phyloP scores from a whole-genome alignment of 92 coral and sea anemone genomes.

The Desmophyllum pertusum region DNA sequence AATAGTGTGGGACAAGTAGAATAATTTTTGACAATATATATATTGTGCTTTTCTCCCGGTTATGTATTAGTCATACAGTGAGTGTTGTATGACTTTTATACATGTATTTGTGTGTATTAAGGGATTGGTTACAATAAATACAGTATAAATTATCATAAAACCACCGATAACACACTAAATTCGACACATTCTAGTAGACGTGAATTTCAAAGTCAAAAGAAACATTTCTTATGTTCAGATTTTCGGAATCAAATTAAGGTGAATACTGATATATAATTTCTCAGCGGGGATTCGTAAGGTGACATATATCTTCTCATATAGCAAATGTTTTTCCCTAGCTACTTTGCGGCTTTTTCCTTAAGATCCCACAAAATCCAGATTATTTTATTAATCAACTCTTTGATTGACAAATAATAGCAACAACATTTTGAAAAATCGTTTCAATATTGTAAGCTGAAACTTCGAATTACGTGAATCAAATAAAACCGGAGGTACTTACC shows the following conservation, averaged over 20 bases:
- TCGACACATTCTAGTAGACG: neutral
- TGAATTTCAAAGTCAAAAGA: neutral
- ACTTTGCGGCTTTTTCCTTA: neutral
- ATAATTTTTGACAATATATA: no score
- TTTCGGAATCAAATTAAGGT: neutral
- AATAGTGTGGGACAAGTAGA: no score
- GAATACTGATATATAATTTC: neutral
- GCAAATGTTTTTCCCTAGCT: neutral
- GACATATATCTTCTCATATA: neutral
- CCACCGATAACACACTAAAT: neutral
- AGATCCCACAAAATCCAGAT: constrained; percentile 8
- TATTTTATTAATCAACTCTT: neutral
- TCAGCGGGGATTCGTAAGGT: neutral
- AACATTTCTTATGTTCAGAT: neutral
- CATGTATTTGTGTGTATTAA: no score
- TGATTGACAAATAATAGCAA: neutral
- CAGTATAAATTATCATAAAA: neutral
- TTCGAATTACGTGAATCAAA: neutral
- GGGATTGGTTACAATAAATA: neutral
- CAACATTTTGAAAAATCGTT: neutral
- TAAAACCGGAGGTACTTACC: neutral
- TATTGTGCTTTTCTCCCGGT: no score
- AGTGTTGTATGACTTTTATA: no score
- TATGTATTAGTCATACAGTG: no score
- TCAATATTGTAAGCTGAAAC: neutral